phyloP scores from a whole-genome alignment of 2,113 vertebrate genomes.

The Ramphastos sulfuratus region DNA sequence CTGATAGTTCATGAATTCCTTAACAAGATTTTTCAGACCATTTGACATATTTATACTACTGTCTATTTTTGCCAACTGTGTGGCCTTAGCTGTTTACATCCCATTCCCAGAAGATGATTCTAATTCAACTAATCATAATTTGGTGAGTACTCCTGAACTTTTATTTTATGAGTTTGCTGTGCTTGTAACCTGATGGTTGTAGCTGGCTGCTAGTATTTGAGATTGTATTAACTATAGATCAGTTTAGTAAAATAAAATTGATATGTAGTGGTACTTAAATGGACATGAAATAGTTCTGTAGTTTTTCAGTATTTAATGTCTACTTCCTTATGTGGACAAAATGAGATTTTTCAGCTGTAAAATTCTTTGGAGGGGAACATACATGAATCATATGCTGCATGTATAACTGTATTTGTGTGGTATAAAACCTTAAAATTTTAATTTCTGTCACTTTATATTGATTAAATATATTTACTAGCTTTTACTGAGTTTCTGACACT shows the following conservation, averaged over 20 bases:
- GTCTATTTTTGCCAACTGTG: slow-evolving; percentile 99
- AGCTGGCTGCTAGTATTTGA: neutral
- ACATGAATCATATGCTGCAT: neutral
- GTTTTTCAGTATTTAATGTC: neutral
- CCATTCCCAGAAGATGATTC: slow-evolving; percentile 99
- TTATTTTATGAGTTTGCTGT: neutral
- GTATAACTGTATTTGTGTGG: neutral
- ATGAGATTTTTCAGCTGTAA: slow-evolving; percentile 1
- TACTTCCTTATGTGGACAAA: neutral
- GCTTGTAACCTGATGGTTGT: neutral
- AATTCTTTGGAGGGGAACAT: slow-evolving; percentile 10
- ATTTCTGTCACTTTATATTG: neutral
- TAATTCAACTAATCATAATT: slow-evolving; percentile 98
- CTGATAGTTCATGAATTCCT: slow-evolving; percentile 72
- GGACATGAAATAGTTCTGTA: neutral
- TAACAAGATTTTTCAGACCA: slow-evolving; percentile 89
- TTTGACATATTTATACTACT: slow-evolving; percentile 99
- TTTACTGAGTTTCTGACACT: neutral
- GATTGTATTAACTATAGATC: neutral
- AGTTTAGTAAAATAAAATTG: neutral
- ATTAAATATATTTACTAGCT: neutral
- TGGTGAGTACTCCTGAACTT: slow-evolving; percentile 85
- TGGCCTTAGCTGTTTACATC: slow-evolving; percentile 99
- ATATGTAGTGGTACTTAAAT: neutral
- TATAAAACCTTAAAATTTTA: neutral